Base-by-base conservation (phyloP, 2,113 vertebrate genomes). In the Psilopsiagon aymara region DNA sequence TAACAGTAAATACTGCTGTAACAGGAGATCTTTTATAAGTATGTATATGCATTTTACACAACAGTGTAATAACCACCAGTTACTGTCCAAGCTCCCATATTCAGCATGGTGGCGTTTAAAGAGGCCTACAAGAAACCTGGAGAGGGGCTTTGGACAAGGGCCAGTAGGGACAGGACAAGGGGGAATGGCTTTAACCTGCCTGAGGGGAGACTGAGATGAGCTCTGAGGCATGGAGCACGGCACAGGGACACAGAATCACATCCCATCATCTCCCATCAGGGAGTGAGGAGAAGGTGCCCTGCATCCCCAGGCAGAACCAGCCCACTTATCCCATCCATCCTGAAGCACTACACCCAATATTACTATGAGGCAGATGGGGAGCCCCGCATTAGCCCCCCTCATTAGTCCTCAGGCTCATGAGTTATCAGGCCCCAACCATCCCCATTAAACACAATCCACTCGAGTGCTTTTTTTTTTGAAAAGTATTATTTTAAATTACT, bases 271-370 rank as follows among this genome's bases (percentile, higher is more conserved):
- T 77, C 23, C 37, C 1, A 1, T 8, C 3, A 3, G 15, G 55
- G 28, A 73, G 33, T 47, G 55, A 64, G 37, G 37, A 59, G 9
- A 31, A 59, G 75, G 37, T 52, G 49, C 17, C 33, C 24, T 14
- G 49, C 47, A 29, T 9, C 53, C 74, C 53, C 29, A 15, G 8
- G 15, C 7, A 59, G 2, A 39, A 35, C 33, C 57, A 59, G 21
- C 60, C 41, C 1, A 6, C n/a, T 86, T n/a, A 47, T 25, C 46
- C 47, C 62, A 12, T 15, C 29, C 2, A 21, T 25, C 62, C 53
- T 52, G 2, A 0, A 37, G 25, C 37, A 20, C 24, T 23, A 6
- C 1, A 1, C 17, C 25, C 7, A 2, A n/a, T 2, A 3, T 7
- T 17, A 46, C 37, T 3, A 10, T 2, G 1, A 70, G 75, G 55